Evolutionary conservation across 2,797 vertebrate species (phyloP), one percentile per base, ranked within the genome.

Genomic region (Brachyrhaphis roseni): DNA sequence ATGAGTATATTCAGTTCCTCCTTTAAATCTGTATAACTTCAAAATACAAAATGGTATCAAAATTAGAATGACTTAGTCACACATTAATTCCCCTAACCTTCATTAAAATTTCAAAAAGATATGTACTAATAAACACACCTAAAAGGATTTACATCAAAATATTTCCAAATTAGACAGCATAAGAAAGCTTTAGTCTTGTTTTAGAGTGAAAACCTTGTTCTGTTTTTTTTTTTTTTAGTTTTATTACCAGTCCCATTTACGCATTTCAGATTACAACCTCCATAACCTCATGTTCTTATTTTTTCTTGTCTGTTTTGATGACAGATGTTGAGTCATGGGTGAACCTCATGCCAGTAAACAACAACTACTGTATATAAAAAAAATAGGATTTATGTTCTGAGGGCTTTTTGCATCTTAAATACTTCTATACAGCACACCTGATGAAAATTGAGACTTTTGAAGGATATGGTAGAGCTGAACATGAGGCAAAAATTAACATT

Each of bases 321-420:
- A 78, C 77, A 71, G 45, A 78, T 75, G 39, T 80, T 76, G 77
- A 75, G 36, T 39, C 76, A 76, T 28, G n/a, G 49, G n/a, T 82
- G 64, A 74, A 59, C 78, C 18, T 47, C 5, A 16, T 79, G 72
- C 34, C 72, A 2, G 1, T 41, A 75, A 86, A 78, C 34, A 79
- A 74, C 31, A 13, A n/a, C 11, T 51, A 72, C 16, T 78, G 20
- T 45, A 57, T 76, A 72, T 10, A 73, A 74, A 51, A 43, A 46
- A 75, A 57, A 73, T 45, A 11, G 8, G 71, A 18, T 71, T 64
- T 15, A 75, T 11, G 15, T n/a, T 15, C 15, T 8, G 6, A 31
- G 47, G n/a, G 31, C 1, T 47, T 74, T 75, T 72, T 78, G 18
- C 76, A 41, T n/a, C n/a, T 15, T 59, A 16, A 28, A 2, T 74